Conservation (phyloP, 2,888 invertebrate genomes). For the Drosophila paranaensis region DNA sequence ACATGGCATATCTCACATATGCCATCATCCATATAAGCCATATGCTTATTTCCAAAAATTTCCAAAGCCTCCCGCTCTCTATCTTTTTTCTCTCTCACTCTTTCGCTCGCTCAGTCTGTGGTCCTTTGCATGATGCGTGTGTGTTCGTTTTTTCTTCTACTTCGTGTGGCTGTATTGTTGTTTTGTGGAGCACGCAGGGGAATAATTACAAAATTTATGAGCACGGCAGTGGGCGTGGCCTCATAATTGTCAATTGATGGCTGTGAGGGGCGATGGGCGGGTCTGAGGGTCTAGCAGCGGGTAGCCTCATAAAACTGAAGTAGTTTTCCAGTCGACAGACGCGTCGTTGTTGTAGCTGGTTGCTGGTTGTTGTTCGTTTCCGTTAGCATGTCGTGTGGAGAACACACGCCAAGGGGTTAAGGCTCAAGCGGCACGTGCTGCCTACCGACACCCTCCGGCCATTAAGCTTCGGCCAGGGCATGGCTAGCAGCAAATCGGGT, state of each 20-base stretch:
- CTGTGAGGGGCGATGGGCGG: neutral
- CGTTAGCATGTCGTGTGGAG: constrained; percentile 69
- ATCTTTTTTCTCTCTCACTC: neutral
- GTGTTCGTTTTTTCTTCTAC: constrained; percentile 33
- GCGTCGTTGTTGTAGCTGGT: constrained; percentile 28
- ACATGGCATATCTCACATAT: constrained; percentile 20
- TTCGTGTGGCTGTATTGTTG: constrained; percentile 13
- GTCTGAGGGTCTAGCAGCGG: constrained; percentile 24
- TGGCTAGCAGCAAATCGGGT: constrained; percentile 38
- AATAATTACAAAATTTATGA: constrained; percentile 78
- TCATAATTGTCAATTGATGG: constrained; percentile 75
- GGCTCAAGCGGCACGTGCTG: constrained; percentile 65
- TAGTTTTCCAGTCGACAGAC: constrained; percentile 55
- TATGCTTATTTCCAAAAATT: constrained; percentile 44
- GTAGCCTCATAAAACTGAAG: constrained; percentile 70
- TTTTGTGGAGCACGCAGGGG: constrained; percentile 69
- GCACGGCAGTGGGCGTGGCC: constrained; percentile 75
- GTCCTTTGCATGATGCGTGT: constrained; percentile 48
- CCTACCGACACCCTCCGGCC: neutral
- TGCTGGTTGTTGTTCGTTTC: constrained; percentile 41
- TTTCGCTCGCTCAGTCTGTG: neutral
- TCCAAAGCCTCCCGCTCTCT: constrained; percentile 6
- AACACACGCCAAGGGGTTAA: constrained; percentile 74
- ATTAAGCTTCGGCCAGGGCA: neutral
- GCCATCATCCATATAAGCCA: constrained; percentile 20